Evolutionary conservation across 2,888 invertebrate species (phyloP), one percentile per base, ranked within the genome.

Genomic region (Gerris lacustris): DNA sequence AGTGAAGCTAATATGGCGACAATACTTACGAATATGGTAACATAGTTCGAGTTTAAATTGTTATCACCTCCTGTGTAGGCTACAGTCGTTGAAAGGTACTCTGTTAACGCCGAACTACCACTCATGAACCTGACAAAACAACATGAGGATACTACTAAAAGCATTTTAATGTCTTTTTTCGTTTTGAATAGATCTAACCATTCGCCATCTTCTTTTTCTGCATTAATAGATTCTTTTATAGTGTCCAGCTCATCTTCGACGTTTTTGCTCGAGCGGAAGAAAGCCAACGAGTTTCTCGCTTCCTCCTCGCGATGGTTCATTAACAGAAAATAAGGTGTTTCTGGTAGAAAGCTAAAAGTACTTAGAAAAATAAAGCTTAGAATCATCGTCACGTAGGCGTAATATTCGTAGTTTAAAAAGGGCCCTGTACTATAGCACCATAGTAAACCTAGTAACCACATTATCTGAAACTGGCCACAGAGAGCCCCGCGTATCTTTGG

Each of bases 301-400:
- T 72, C 72, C 66, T 71, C 81, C 5, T 81, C 76, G 44, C 82
- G 80, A 0, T 82, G 83, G 71, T 82, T 82, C 77, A 84, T 85
- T 45, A 87, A 77, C 62, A 86, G 80, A 74, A 83, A 86, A 75
- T 86, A 86, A 0, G 86, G 86, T 0, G 86, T 85, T 76, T 86
- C 86, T 0, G 86, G 86, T 79, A 86, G 82, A 83, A 84, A 86
- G 15, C 80, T 71, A 76, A 85, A 85, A 0, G 81, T 77, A 0
- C 82, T 45, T 47, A 83, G 80, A 63, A 63, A 72, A 17, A 70
- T 44, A n/a, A 70, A 18, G 15, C 69, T 67, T 11, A 70, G 6
- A 6, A 64, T 18, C 6, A 63, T 67, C 7, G 70, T 63, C 4
- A 72, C 72, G 44, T 66, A 6, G 62, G 72, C 66, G 70, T 45